Conservation (phyloP, 2,113 vertebrate genomes). For the Herpailurus yagouaroundi region DNA sequence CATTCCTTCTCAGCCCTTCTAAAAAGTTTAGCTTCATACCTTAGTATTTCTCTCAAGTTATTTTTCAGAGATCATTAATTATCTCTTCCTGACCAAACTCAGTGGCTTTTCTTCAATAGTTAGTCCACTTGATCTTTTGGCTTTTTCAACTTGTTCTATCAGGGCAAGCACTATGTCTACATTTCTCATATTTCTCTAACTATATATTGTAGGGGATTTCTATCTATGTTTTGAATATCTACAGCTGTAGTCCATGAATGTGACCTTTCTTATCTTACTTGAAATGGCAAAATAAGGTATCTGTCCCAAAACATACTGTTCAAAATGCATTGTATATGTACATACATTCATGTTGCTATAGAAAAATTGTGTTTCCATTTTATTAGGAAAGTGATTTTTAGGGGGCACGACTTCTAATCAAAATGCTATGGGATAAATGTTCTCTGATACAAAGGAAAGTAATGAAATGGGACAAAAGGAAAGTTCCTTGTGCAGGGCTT, state of each 20-base stretch:
- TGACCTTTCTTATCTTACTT: background rate
- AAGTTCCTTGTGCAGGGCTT: background rate
- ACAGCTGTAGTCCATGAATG: background rate
- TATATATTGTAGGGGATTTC: background rate
- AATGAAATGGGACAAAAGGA: background rate
- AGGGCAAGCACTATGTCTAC: background rate
- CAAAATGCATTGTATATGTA: background rate
- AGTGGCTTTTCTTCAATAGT: conserved; percentile 21
- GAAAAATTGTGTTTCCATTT: conserved; percentile 3
- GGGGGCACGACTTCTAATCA: background rate
- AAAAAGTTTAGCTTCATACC: background rate
- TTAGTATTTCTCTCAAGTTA: conserved; percentile 18
- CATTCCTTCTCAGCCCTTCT: background rate
- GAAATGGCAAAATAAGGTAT: conserved; percentile 17
- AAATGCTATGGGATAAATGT: background rate
- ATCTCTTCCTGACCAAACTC: background rate
- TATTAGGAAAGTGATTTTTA: conserved; percentile 30
- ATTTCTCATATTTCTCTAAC: conserved; percentile 4
- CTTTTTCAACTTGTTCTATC: background rate
- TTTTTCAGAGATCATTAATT: conserved; percentile 18
- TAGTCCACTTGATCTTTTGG: background rate
- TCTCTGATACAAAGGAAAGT: conserved; percentile 4
- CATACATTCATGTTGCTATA: background rate
- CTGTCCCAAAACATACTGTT: conserved; percentile 9
- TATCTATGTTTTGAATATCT: background rate